A percentile compares a stretch with the other conserved stretches of the same genome.
These are phyloP conservation scores for Dimorphilus gyrociliatus DNA, from an alignment of 2,888 invertebrate genomes.

Conservation along the genomic window DNA sequence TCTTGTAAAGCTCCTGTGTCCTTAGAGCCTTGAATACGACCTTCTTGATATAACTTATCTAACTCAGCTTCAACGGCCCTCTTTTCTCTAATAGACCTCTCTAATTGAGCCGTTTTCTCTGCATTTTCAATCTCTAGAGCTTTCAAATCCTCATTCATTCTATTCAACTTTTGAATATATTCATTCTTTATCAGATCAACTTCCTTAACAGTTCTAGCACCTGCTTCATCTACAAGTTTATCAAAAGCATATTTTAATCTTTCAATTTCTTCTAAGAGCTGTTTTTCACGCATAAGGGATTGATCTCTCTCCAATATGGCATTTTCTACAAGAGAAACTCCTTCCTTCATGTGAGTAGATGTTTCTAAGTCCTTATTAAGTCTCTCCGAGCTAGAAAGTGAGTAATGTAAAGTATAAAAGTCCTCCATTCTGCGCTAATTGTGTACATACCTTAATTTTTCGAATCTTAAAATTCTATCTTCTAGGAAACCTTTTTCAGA, in stretches of 20 bases:
- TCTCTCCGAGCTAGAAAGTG: background rate
- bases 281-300: slow-evolving; percentile 20
- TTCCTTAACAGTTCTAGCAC: slow-evolving; percentile 28
- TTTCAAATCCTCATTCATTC: slow-evolving; percentile 30
- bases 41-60: slow-evolving; percentile 28
- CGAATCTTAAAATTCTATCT: slow-evolving; percentile 18
- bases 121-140: slow-evolving; percentile 19
- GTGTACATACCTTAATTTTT: slow-evolving; percentile 17
- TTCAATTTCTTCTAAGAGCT: slow-evolving; percentile 26
- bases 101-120: slow-evolving; percentile 24
- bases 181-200: slow-evolving; percentile 21
- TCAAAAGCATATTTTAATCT: slow-evolving; percentile 24
- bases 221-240: slow-evolving; percentile 30
- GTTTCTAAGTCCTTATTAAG: slow-evolving; percentile 24
- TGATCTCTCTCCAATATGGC: slow-evolving; percentile 31
- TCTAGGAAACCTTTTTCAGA: slow-evolving; percentile 18
- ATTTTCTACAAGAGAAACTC: slow-evolving; percentile 28
- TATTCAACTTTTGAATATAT: slow-evolving; percentile 27
- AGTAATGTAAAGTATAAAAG: background rate
- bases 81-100: slow-evolving; percentile 28
- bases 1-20: slow-evolving; percentile 20
- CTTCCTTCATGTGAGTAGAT: slow-evolving; percentile 23
- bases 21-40: slow-evolving; percentile 15
- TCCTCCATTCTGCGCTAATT: background rate
- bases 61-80: slow-evolving; percentile 29